Conservation (phyloP, 2,888 invertebrate genomes). For the Fragum sueziense region DNA sequence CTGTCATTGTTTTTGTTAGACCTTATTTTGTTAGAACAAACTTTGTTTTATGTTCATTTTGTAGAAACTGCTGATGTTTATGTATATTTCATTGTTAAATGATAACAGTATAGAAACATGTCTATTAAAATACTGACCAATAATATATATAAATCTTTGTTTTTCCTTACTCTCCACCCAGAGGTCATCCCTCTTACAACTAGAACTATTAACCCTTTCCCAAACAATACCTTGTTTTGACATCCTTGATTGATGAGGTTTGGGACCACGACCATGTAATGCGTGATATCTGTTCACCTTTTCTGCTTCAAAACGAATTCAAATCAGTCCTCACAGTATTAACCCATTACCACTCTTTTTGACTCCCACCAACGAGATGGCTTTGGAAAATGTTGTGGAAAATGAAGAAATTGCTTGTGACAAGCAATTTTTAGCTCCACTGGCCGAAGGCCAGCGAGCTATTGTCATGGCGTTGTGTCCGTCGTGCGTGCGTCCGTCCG, state of each 20-base stretch:
- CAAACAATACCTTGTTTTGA: too few species aligned
- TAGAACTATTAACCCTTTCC: background rate
- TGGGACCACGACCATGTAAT: too few species aligned
- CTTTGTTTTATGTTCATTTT: conserved; percentile 13
- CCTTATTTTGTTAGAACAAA: background rate
- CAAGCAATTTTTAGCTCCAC: too few species aligned
- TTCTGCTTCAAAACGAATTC: background rate
- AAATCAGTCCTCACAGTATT: background rate
- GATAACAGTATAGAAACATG: conserved; percentile 63
- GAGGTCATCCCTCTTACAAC: background rate
- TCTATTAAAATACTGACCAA: conserved; percentile 59
- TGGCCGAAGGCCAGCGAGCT: too few species aligned
- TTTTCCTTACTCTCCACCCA: too few species aligned
- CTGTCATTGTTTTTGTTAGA: background rate
- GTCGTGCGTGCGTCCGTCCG: too few species aligned
- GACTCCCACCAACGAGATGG: too few species aligned
- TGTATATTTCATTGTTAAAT: conserved; percentile 57
- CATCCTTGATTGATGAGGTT: too few species aligned
- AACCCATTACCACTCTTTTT: background rate
- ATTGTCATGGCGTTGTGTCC: too few species aligned
- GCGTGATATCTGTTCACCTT: background rate
- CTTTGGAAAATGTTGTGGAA: too few species aligned
- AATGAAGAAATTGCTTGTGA: too few species aligned
- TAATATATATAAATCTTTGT: background rate
- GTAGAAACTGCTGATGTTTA: conserved; percentile 46